phyloP scores from a whole-genome alignment of 2,888 invertebrate genomes.

The Rhorus exstirpatorius region DNA sequence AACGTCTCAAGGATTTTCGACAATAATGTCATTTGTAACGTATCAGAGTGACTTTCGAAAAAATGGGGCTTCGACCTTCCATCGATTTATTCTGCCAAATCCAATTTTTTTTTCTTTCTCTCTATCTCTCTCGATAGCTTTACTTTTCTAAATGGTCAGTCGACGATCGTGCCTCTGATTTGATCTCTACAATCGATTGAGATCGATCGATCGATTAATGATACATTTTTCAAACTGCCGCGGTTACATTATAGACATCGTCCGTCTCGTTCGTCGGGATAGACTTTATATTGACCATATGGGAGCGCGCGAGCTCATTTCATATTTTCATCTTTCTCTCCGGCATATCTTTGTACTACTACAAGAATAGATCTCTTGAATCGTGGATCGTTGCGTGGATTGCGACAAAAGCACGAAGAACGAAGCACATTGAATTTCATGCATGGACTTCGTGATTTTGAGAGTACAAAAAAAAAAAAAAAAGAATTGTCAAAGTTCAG shows the following conservation, averaged over 20 bases:
- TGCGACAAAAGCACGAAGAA: no score
- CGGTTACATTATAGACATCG: neutral
- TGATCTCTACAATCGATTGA: neutral
- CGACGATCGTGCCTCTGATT: neutral
- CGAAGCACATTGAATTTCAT: no score
- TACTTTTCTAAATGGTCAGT: neutral
- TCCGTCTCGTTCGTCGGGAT: slow-evolving; percentile 26
- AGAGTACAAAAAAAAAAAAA: no score
- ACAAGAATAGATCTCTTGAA: no score
- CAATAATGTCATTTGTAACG: slow-evolving; percentile 18
- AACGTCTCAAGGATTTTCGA: slow-evolving; percentile 7
- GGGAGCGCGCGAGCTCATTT: neutral
- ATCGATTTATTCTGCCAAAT: slow-evolving; percentile 19
- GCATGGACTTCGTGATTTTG: no score
- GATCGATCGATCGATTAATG: slow-evolving; percentile 30
- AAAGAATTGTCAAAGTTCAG: no score
- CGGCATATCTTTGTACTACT: no score
- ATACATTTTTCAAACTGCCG: neutral
- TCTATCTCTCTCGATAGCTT: neutral
- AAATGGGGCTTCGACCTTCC: neutral
- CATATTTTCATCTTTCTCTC: neutral
- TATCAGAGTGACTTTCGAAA: slow-evolving; percentile 5
- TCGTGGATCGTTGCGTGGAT: no score
- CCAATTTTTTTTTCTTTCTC: slow-evolving; percentile 5
- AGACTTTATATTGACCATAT: slow-evolving; percentile 11